Base-by-base conservation (phyloP, 2,113 vertebrate genomes). In the Ctenodactylus gundi region DNA sequence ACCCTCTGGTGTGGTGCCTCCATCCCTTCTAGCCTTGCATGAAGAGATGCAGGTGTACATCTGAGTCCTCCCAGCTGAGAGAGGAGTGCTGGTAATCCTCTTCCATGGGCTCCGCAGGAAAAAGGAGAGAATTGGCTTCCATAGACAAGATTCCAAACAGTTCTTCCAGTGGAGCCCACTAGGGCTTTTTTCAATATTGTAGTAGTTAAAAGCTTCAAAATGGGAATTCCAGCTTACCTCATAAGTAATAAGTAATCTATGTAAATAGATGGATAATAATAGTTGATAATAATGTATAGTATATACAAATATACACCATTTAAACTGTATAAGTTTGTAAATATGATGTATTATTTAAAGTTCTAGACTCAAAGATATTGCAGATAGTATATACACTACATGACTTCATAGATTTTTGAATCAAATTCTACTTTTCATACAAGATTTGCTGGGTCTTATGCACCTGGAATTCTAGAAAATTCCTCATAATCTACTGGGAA, bases 381-480 rank as follows among this genome's bases (percentile, higher is more conserved):
- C 70, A 80, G 49, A 68, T 17, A 36, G 13, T 44, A 34, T 4
- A 36, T 55, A 34, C 3, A 4, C n/a, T 7, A 55, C 29, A 29
- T 21, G 41, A 10, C 12, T 25, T 72, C 46, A 85, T 7, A 72
- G 70, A 36, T 49, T 34, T 75, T 93, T 91, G 68, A 34, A 82
- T 65, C 70, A 72, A 83, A 57, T 76, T 51, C 31, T 94, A 4
- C 29, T 34, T 62, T 41, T 4, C 76, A n/a, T n/a, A 76, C 1
- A 49, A 84, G 34, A 39, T 55, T 82, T 83, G 17, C 51, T 67
- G 25, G 4, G n/a, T n/a, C n/a, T n/a, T n/a, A n/a, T n/a, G n/a
- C n/a, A 82, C 29, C 51, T 85, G 49, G 41, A 85, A 90, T 88
- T 85, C 12, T 90, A 39, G 85, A 88, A 87, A 57, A 85, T 85